Percentiles rank a stretch among this genome's conserved stretches.
phyloP scores from a whole-genome alignment of 2,797 vertebrate genomes.

The Sebastes variabilis region DNA sequence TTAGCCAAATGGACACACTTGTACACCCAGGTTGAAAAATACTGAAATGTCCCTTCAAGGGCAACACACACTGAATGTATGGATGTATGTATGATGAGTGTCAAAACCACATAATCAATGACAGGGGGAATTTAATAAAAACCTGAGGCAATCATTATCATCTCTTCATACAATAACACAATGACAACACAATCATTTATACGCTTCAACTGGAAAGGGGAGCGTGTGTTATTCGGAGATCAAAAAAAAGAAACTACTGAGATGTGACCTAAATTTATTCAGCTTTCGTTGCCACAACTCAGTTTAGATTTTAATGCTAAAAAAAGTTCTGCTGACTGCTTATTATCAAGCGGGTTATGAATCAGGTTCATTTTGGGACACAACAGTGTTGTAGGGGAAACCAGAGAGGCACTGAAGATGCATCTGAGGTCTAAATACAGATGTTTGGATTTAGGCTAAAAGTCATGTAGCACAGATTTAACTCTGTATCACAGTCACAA shows the following conservation, averaged over 20 bases:
- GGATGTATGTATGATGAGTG: not conserved
- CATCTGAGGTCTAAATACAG: not conserved
- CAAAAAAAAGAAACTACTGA: constrained; percentile 11
- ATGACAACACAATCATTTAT: not conserved
- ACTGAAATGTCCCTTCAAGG: not conserved
- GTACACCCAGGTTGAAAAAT: not conserved
- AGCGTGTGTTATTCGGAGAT: not conserved
- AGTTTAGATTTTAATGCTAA: not conserved
- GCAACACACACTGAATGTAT: not conserved
- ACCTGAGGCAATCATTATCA: not conserved
- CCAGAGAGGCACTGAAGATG: not conserved
- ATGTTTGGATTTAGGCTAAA: not conserved
- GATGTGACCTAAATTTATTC: constrained; percentile 17
- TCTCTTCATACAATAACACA: not conserved
- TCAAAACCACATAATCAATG: not conserved
- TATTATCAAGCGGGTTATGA: not conserved
- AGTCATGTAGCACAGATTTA: not conserved
- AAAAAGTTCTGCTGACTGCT: not conserved
- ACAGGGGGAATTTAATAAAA: not conserved
- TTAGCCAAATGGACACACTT: not conserved
- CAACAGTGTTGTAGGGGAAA: not conserved
- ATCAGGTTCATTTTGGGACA: not conserved
- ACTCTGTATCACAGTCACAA: not conserved
- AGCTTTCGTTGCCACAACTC: not conserved
- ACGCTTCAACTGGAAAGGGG: not conserved